Evolutionary conservation across 2,888 invertebrate genomes (phyloP).

Genomic region (Leucozona laternaria): DNA sequence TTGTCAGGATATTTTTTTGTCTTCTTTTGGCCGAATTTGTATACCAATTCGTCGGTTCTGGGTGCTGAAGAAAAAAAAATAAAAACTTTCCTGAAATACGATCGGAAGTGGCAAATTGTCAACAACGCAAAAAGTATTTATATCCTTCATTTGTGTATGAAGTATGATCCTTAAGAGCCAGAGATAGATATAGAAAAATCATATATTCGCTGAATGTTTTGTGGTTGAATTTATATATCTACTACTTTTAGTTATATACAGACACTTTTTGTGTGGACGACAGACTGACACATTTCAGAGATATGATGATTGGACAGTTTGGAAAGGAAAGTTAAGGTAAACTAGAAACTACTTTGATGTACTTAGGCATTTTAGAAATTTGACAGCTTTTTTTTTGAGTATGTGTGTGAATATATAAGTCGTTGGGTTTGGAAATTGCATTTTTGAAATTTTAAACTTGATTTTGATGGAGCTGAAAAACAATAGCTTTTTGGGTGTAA

Average conservation of each 20-base stretch:
- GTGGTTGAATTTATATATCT: slow-evolving; percentile 26
- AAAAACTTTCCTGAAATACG: slow-evolving; percentile 16
- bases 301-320: slow-evolving; percentile 7
- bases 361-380: slow-evolving; percentile 12
- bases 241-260: background rate
- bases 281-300: background rate
- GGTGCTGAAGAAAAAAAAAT: background rate
- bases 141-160: slow-evolving; percentile 8
- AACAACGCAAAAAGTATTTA: slow-evolving; percentile 33
- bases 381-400: background rate
- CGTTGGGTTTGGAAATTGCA: background rate
- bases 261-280: slow-evolving; percentile 10
- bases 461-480: background rate
- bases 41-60: slow-evolving; percentile 13
- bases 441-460: background rate
- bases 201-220: slow-evolving; percentile 25
- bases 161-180: background rate
- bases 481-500: too few relatives aligned
- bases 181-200: background rate
- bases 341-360: background rate
- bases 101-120: slow-evolving; percentile 31
- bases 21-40: slow-evolving; percentile 1
- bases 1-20: slow-evolving; percentile 14
- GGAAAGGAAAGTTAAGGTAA: background rate
- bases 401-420: background rate